Conservation (phyloP, 2,113 vertebrate genomes). For the Leptosomus discolor region DNA sequence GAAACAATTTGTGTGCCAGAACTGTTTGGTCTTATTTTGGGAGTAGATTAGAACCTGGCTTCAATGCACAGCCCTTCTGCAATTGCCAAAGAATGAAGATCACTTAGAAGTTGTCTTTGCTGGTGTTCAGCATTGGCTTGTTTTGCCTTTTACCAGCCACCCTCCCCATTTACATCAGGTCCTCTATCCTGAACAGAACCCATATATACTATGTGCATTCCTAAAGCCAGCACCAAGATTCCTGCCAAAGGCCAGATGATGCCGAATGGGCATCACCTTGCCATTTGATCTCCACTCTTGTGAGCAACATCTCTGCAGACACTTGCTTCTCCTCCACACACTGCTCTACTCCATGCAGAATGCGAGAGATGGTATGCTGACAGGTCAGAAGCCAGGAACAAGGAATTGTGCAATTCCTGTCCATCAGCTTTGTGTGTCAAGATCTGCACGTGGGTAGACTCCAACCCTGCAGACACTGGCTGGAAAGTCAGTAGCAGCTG, state of each 20-base stretch:
- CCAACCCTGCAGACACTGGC: background rate
- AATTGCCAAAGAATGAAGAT: background rate
- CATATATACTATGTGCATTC: background rate
- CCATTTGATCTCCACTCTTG: background rate
- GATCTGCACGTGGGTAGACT: background rate
- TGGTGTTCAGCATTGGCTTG: background rate
- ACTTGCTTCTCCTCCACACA: background rate
- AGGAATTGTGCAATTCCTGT: conserved; percentile 9
- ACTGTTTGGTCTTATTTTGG: background rate
- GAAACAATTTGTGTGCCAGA: background rate
- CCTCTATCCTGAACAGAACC: background rate
- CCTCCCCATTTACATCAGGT: background rate
- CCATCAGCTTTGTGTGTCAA: background rate
- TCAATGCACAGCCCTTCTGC: background rate
- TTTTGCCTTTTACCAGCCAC: background rate
- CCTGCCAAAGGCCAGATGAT: background rate
- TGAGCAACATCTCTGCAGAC: background rate
- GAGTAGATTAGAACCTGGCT: background rate
- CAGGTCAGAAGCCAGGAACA: background rate
- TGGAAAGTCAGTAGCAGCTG: background rate
- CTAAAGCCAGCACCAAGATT: background rate
- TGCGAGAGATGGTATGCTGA: background rate
- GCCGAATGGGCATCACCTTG: background rate
- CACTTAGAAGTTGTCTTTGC: background rate
- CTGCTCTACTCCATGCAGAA: background rate